Percentiles rank a stretch among this genome's conserved stretches.
phyloP scores from a whole-genome alignment of 2,113 vertebrate genomes.

The Rhinichthys klamathensis region DNA sequence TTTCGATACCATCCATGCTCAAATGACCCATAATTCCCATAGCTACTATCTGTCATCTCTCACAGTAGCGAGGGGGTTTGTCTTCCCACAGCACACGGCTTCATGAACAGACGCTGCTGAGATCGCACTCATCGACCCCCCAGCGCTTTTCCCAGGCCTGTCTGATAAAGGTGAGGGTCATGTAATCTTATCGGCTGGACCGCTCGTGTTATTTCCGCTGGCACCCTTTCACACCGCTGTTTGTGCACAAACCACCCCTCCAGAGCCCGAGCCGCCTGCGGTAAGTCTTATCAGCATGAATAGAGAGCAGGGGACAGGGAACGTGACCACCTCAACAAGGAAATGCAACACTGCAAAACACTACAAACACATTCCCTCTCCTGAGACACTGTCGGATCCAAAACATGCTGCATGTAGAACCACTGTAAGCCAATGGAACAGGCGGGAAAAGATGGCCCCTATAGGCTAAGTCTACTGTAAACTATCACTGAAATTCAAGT shows the following conservation, averaged over 20 bases:
- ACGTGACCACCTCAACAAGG: conserved; percentile 30
- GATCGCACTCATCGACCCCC: conserved; percentile 13
- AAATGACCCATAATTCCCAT: neutral
- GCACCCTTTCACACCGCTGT: conserved; percentile 56
- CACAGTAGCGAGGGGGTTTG: neutral
- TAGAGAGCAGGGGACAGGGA: conserved; percentile 55
- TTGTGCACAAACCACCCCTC: conserved; percentile 59
- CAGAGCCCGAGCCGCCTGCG: conserved; percentile 17
- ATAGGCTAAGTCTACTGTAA: neutral
- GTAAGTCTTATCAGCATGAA: conserved; percentile 61
- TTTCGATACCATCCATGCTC: neutral
- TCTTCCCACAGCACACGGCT: neutral
- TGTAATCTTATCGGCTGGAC: conserved; percentile 65
- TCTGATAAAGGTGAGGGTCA: conserved; percentile 53
- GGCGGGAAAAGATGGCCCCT: neutral
- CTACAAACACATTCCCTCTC: conserved; percentile 31
- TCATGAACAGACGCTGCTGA: conserved; percentile 3
- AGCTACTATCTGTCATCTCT: conserved; percentile 25
- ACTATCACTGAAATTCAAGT: neutral
- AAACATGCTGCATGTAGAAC: neutral
- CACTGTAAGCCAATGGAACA: conserved; percentile 4
- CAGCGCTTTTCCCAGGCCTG: conserved; percentile 24
- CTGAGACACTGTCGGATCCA: conserved; percentile 8
- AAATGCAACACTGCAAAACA: conserved; percentile 21
- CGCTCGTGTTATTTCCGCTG: conserved; percentile 69